These are phyloP conservation scores for Campoletis sonorensis DNA, from an alignment of 1,140 invertebrate species.

Conservation along the genomic window DNA sequence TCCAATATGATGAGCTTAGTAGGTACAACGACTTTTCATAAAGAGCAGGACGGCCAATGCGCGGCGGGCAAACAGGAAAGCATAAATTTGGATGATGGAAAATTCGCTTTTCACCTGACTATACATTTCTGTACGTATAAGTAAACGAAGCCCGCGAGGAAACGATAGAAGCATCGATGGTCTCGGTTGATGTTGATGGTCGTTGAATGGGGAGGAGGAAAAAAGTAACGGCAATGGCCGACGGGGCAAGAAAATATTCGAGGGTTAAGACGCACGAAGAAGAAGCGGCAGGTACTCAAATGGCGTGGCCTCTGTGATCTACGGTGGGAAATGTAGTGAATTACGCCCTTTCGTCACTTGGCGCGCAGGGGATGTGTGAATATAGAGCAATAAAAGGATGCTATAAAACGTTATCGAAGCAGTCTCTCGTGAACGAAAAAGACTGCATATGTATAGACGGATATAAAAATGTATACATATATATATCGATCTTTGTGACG, in stretches of 20 bases:
- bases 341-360: not conserved
- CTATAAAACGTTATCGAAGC: slow-evolving; percentile 28
- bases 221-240: not conserved
- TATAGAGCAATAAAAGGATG: slow-evolving; percentile 12
- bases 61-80: not conserved
- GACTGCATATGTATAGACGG: not conserved
- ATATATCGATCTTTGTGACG: not conserved
- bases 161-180: not conserved
- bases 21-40: slow-evolving; percentile 4
- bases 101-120: not conserved
- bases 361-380: not conserved
- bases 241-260: not conserved
- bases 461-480: not conserved
- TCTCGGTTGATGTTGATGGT: not conserved
- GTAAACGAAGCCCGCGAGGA: not conserved
- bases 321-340: not conserved
- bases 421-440: slow-evolving; percentile 14
- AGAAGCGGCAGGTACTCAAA: not conserved
- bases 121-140: not conserved
- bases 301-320: not conserved
- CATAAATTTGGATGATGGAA: not conserved
- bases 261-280: not conserved
- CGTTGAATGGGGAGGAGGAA: not conserved
- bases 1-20: not conserved
- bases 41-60: not conserved